phyloP scores from a whole-genome alignment of 2,797 vertebrate species.

The Phoebastria nigripes region DNA sequence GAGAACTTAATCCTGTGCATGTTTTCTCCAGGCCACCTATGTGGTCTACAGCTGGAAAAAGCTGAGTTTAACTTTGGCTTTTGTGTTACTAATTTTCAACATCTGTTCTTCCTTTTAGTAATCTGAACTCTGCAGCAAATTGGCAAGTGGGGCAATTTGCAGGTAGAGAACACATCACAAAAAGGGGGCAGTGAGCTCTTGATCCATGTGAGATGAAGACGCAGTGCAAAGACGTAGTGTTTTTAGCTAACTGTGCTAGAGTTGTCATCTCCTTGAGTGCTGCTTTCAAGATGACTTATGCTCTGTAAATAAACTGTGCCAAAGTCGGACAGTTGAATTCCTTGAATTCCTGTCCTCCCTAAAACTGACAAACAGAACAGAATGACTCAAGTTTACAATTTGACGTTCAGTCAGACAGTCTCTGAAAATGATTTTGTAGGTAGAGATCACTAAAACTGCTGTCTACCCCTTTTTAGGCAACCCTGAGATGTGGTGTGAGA shows the following conservation, averaged over 20 bases:
- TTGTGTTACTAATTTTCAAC: background rate
- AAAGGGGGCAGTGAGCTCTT: background rate
- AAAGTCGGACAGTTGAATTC: background rate
- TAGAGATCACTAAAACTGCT: background rate
- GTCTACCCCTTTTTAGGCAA: background rate
- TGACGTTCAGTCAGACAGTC: background rate
- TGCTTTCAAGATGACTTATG: background rate
- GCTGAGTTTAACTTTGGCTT: background rate
- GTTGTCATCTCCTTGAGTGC: background rate
- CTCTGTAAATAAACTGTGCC: background rate
- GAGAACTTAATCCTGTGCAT: background rate
- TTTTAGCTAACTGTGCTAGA: background rate
- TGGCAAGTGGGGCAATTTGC: background rate
- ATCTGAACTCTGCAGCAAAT: background rate
- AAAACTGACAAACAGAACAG: background rate
- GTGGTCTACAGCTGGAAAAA: background rate
- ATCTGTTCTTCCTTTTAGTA: background rate
- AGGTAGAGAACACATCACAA: background rate
- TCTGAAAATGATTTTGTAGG: background rate
- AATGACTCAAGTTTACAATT: background rate
- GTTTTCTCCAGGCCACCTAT: background rate
- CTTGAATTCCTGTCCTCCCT: background rate
- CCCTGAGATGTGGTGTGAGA: background rate
- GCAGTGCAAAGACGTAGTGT: background rate
- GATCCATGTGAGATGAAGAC: background rate